phyloP scores from a whole-genome alignment of 2,113 vertebrate genomes.

The Pithys albifrons region DNA sequence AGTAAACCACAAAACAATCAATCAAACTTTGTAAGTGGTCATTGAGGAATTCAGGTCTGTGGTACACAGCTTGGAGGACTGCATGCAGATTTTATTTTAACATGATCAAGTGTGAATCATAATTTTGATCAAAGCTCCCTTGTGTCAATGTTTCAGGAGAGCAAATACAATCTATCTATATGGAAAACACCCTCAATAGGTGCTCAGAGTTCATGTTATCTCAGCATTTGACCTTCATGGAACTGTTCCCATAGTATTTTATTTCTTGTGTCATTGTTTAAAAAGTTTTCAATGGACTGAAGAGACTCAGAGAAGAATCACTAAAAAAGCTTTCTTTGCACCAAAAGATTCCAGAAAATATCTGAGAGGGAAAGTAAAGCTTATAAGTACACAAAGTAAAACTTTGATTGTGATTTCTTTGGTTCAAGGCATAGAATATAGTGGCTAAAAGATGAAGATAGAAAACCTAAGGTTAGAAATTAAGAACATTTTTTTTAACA shows the following conservation, averaged over 20 bases:
- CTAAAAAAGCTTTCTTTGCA: not conserved
- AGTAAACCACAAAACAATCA: not conserved
- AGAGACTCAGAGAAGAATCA: not conserved
- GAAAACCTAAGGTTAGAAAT: not conserved
- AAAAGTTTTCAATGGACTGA: fast-evolving
- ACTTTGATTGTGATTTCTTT: not conserved
- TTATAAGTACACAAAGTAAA: not conserved
- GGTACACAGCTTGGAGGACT: not conserved
- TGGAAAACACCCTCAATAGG: not conserved
- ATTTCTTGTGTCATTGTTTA: not conserved
- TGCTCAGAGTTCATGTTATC: not conserved
- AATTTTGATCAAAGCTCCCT: not conserved
- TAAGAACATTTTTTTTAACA: not conserved
- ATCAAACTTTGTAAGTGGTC: not conserved
- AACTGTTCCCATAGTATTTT: not conserved
- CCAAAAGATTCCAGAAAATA: not conserved
- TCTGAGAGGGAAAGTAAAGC: not conserved
- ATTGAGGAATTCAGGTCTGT: not conserved
- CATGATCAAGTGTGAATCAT: not conserved
- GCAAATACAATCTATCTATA: not conserved
- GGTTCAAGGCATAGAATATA: not conserved
- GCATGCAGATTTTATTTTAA: not conserved
- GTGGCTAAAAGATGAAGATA: not conserved
- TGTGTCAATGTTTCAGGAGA: not conserved
- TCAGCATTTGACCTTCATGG: not conserved